A percentile compares a stretch with the other conserved stretches of the same genome.
phyloP scores from a whole-genome alignment of 2,797 vertebrate genomes.

The Phataginus tricuspis region DNA sequence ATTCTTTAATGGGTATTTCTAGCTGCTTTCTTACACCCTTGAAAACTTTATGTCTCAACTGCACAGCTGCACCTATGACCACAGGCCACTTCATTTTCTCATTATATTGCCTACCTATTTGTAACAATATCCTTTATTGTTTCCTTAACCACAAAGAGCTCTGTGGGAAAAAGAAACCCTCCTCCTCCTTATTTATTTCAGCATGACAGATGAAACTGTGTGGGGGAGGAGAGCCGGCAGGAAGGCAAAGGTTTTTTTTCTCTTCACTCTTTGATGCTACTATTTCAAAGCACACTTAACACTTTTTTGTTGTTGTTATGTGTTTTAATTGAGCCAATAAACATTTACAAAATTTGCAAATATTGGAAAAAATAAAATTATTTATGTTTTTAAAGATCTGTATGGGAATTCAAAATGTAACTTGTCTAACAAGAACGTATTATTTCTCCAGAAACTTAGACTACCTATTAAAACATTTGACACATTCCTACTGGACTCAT shows the following conservation, averaged over 20 bases:
- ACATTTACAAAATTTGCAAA: background rate
- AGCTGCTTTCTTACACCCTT: constrained; percentile 55
- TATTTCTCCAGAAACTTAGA: background rate
- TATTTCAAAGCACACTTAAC: constrained; percentile 62
- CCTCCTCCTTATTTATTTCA: constrained; percentile 46
- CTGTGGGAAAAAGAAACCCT: constrained; percentile 35
- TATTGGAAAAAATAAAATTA: constrained; percentile 19
- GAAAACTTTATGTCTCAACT: constrained; percentile 45
- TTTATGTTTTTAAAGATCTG: constrained; percentile 26
- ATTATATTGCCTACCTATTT: constrained; percentile 74
- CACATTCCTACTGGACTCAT: background rate
- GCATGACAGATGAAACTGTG: constrained; percentile 42
- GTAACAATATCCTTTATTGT: constrained; percentile 78
- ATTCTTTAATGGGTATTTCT: constrained; percentile 57
- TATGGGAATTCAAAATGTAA: background rate
- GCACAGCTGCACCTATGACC: constrained; percentile 57
- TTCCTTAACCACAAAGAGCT: constrained; percentile 66
- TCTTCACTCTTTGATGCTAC: constrained; percentile 39
- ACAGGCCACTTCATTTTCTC: constrained; percentile 62
- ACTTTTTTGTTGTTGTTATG: background rate
- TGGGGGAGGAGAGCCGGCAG: background rate
- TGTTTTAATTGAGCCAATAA: constrained; percentile 46
- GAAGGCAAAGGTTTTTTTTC: background rate
- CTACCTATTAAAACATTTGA: background rate
- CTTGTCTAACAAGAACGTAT: background rate